Conservation (phyloP, 2,113 vertebrate species). For the Melanerpes formicivorus region DNA sequence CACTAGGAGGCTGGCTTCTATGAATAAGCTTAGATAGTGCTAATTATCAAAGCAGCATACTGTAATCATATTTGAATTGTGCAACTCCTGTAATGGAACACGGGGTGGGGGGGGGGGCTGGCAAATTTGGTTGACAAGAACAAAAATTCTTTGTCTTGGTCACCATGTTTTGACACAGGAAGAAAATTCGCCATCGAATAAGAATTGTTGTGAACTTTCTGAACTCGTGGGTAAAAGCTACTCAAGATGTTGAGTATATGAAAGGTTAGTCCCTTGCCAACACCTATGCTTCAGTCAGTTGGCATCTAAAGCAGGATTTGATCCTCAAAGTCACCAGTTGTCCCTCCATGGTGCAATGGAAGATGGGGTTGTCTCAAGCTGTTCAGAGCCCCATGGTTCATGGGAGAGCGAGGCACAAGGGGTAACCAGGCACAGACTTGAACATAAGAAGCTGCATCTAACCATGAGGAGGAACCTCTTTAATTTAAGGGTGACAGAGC, state of each 20-base stretch:
- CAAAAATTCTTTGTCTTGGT: background rate
- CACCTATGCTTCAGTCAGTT: background rate
- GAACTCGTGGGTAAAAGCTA: background rate
- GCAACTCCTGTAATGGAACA: constrained; percentile 28
- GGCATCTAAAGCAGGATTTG: background rate
- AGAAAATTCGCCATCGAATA: background rate
- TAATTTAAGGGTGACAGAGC: too few relatives aligned
- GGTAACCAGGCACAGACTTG: too few relatives aligned
- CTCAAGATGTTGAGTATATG: background rate
- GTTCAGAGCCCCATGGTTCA: background rate
- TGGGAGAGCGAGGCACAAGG: too few relatives aligned
- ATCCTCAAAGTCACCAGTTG: background rate
- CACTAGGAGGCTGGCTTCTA: constrained; percentile 40
- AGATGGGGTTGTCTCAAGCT: background rate
- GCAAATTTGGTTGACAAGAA: constrained; percentile 2
- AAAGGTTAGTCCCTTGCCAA: background rate
- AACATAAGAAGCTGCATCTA: too few relatives aligned
- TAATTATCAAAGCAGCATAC: constrained; percentile 69
- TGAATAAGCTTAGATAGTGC: constrained; percentile 52
- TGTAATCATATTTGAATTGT: constrained; percentile 63
- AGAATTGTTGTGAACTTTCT: background rate
- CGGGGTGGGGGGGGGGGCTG: background rate
- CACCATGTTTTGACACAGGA: background rate
- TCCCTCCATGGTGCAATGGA: background rate
- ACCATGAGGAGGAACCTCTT: too few relatives aligned